Conservation (phyloP, 2,797 vertebrate genomes). For the Silurus lanzhouensis region DNA sequence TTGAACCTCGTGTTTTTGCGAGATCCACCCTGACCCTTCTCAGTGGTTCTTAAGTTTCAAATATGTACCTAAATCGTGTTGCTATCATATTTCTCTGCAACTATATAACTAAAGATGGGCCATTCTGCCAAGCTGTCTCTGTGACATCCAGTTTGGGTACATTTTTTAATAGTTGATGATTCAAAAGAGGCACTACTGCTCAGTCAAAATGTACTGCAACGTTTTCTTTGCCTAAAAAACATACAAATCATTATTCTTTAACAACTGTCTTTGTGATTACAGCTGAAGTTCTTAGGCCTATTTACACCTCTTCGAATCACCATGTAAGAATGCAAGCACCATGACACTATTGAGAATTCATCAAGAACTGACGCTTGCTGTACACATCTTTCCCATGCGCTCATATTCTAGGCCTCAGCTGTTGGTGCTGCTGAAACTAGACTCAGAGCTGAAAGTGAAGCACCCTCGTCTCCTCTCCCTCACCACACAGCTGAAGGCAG, state of each 20-base stretch:
- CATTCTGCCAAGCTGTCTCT: neutral
- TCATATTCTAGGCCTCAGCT: conserved; percentile 80
- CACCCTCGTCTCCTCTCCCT: conserved; percentile 90
- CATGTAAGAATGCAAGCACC: neutral
- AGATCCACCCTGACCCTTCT: neutral
- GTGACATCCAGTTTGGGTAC: neutral
- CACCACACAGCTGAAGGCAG: conserved; percentile 91
- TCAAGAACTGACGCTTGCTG: neutral
- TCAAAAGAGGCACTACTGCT: neutral
- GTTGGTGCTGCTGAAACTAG: conserved; percentile 86
- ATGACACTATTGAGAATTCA: neutral
- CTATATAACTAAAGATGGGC: neutral
- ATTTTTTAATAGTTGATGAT: neutral
- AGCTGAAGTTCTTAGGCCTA: neutral
- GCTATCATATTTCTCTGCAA: neutral
- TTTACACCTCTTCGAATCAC: neutral
- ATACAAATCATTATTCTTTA: neutral
- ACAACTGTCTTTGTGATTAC: neutral
- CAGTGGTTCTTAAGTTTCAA: neutral
- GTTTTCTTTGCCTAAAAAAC: neutral
- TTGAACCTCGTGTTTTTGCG: neutral
- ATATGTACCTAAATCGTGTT: neutral
- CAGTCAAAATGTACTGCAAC: neutral
- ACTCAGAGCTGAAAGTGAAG: conserved; percentile 70
- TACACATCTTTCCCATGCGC: neutral